Evolutionary conservation across 1,140 invertebrate genomes (phyloP), one percentile per base, ranked within the genome.

Genomic region (Drosophila sproati): DNA sequence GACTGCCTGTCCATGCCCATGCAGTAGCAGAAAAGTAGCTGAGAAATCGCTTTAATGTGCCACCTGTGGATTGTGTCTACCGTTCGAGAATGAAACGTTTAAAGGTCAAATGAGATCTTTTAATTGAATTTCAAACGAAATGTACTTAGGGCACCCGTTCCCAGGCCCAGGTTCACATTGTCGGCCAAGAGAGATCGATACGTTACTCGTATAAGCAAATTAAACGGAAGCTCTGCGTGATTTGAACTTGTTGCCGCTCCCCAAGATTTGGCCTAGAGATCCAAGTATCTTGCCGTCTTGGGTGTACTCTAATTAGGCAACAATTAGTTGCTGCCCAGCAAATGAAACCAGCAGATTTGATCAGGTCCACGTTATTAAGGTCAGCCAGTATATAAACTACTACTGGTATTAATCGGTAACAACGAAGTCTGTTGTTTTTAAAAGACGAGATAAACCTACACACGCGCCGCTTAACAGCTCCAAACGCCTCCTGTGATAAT

Each of bases 61-160:
- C 60, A 73, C 55, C 61, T 50, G 51, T 73, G 55, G 52, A 57
- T 54, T 73, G 31, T 12, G 51, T 63, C 51, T 61, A 20, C 8
- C 48, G 54, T 73, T 68, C 6, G 51, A 55, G 66, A 70, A 70
- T 70, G 72, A 20, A 74, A 57, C 72, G 51, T 37, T 62, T 63
- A 70, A 82, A 88, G 83, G 85, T 87, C 68, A 67, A 69, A 69
- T 71, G 72, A 63, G 54, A 52, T 10, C 56, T 48, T 82, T 82
- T 87, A 87, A 87, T 82, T 87, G 66, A 87, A 86, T 87, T 86
- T 88, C 74, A 78, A 78, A 83, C 77, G 80, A 87, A 87, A 80
- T 77, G 83, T 87, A 87, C 85, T 87, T 80, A 55, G 80, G 28
- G 52, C 64, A 54, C 31, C 7, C 5, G 31, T 31, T 32, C 48